Evolutionary conservation across 2,113 vertebrate genomes (phyloP).

Genomic region (Aptenodytes forsteri): DNA sequence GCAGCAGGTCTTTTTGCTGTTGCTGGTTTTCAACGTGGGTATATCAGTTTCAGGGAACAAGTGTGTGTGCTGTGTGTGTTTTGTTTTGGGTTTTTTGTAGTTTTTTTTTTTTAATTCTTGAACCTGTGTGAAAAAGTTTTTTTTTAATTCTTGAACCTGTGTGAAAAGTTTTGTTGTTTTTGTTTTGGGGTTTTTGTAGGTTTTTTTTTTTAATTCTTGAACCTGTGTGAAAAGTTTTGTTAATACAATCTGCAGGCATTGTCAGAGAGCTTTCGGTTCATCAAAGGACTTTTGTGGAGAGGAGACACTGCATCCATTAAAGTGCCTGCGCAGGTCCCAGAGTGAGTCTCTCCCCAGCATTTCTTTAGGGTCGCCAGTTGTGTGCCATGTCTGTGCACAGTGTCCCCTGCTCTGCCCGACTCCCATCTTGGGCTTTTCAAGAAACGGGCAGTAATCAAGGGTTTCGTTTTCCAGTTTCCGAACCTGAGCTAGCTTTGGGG

Average conservation of each 20-base stretch:
- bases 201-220: background rate
- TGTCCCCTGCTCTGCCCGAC: fast-evolving
- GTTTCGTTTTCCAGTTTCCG: background rate
- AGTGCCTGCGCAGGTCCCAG: background rate
- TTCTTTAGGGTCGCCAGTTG: background rate
- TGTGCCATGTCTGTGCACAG: background rate
- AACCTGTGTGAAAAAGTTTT: constrained; percentile 59
- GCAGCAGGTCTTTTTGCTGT: constrained; percentile 7
- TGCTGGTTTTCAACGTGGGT: background rate
- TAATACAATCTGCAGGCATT: constrained; percentile 59
- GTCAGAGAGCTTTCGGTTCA: constrained; percentile 54
- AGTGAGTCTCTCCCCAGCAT: background rate
- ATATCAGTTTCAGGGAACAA: constrained; percentile 57
- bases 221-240: constrained; percentile 61
- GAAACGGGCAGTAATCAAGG: background rate
- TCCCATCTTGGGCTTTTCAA: background rate
- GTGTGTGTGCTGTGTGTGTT: background rate
- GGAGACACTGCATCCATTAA: constrained; percentile 9
- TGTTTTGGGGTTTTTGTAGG: background rate
- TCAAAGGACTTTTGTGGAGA: constrained; percentile 61
- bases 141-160: too few relatives aligned
- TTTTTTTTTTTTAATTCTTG: background rate
- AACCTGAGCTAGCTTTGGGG: background rate
- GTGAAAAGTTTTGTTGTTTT: too few relatives aligned
- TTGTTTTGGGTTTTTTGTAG: background rate